These are phyloP conservation scores for Ifrita kowaldi DNA, from an alignment of 2,113 vertebrate species.

Conservation along the genomic window DNA sequence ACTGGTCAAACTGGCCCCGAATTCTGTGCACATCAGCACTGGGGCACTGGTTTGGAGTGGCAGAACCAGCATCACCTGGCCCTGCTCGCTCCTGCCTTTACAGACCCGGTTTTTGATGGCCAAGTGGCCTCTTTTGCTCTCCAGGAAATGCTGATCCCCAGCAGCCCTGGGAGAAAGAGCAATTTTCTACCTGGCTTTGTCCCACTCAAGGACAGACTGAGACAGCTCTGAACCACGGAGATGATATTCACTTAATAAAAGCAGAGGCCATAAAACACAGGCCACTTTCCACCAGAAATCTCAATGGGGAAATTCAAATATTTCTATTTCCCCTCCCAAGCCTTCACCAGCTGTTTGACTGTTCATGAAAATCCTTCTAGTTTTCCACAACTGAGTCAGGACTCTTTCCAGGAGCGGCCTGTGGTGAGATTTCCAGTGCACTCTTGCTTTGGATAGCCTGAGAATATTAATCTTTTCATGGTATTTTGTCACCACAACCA, in stretches of 20 bases:
- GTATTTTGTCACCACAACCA: constrained; percentile 4
- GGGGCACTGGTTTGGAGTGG: neutral
- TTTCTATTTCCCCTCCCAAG: constrained; percentile 9
- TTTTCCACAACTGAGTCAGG: constrained; percentile 7
- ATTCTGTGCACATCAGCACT: neutral
- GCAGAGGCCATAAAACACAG: neutral
- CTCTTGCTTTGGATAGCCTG: neutral
- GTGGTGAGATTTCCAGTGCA: neutral
- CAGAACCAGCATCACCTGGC: neutral
- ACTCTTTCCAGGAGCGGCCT: constrained; percentile 15
- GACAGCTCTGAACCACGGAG: neutral
- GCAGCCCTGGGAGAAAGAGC: neutral
- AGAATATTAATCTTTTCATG: neutral
- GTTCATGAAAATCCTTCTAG: neutral
- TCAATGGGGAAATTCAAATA: neutral
- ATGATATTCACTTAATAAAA: neutral
- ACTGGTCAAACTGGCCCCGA: neutral
- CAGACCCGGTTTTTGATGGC: neutral
- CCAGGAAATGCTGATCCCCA: neutral
- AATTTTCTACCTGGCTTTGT: neutral
- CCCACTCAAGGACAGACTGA: neutral
- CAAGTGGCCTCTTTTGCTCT: neutral
- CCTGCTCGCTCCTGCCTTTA: neutral
- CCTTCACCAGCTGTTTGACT: neutral
- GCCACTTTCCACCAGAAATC: neutral